These are phyloP conservation scores for Nansenia antarctica DNA, from an alignment of 2,113 vertebrate species.

Conservation along the genomic window DNA sequence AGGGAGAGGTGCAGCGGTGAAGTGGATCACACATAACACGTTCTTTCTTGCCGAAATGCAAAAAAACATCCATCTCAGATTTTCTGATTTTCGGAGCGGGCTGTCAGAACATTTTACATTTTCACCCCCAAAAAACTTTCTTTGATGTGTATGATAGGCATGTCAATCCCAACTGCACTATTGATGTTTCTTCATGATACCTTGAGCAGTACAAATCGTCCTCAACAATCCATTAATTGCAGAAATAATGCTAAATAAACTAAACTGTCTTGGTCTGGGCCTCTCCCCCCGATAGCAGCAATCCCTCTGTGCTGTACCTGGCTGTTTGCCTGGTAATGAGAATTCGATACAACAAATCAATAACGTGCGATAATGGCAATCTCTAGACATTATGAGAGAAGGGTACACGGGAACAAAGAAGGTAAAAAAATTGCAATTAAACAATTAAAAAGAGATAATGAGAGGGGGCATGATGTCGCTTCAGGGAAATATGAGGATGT, in stretches of 20 bases:
- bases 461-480: constrained; percentile 4
- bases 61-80: too few relatives aligned
- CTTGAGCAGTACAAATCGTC: background rate
- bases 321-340: constrained; percentile 34
- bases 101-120: background rate
- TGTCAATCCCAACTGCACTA: background rate
- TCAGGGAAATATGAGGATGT: constrained; percentile 15
- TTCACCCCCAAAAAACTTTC: background rate
- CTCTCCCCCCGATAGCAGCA: constrained; percentile 1
- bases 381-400: constrained; percentile 11
- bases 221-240: background rate
- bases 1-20: background rate
- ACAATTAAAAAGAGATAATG: constrained; percentile 17
- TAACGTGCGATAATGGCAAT: constrained; percentile 30
- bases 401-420: constrained; percentile 18
- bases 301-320: constrained; percentile 17
- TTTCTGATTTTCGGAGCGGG: too few relatives aligned
- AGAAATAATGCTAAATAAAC: background rate
- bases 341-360: constrained; percentile 40
- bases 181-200: background rate
- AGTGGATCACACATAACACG: too few relatives aligned
- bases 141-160: background rate
- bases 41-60: too few relatives aligned
- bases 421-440: constrained; percentile 15
- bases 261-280: constrained; percentile 4